These are phyloP conservation scores for Rotaria magnacalcarata DNA, from an alignment of 2,888 invertebrate species.

Conservation along the genomic window DNA sequence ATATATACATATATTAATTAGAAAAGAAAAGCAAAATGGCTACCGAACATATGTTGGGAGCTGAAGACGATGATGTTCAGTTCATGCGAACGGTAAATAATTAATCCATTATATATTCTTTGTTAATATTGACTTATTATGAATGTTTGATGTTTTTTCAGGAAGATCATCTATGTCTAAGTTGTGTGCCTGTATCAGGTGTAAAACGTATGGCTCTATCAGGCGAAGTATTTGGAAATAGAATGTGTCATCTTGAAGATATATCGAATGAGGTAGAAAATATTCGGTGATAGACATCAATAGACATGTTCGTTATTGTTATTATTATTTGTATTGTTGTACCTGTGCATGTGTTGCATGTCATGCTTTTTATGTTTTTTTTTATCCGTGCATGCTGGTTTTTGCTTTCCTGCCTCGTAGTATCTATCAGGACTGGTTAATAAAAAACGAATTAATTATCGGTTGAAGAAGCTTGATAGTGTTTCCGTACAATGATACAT, in stretches of 20 bases:
- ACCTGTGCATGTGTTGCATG: neutral
- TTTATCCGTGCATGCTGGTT: neutral
- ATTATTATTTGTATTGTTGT: neutral
- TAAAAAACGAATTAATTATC: neutral
- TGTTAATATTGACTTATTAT: neutral
- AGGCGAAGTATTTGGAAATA: constrained; percentile 97
- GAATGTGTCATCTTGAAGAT: constrained; percentile 97
- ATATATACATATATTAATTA: too few species aligned
- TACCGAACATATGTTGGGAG: neutral
- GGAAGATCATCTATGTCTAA: constrained; percentile 46
- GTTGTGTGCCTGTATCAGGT: constrained; percentile 41
- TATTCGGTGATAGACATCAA: neutral
- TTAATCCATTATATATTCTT: neutral
- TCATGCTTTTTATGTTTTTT: neutral
- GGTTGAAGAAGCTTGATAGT: neutral
- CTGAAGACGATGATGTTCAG: constrained; percentile 32
- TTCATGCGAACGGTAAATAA: constrained; percentile 23
- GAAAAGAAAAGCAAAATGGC: neutral
- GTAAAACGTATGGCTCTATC: constrained; percentile 65
- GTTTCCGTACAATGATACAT: neutral
- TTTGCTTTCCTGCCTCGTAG: neutral
- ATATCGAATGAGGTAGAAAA: constrained; percentile 83
- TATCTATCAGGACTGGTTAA: neutral
- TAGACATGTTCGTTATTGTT: neutral
- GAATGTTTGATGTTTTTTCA: neutral